phyloP scores from a whole-genome alignment of 2,113 vertebrate species.

The Ciconia boyciana region DNA sequence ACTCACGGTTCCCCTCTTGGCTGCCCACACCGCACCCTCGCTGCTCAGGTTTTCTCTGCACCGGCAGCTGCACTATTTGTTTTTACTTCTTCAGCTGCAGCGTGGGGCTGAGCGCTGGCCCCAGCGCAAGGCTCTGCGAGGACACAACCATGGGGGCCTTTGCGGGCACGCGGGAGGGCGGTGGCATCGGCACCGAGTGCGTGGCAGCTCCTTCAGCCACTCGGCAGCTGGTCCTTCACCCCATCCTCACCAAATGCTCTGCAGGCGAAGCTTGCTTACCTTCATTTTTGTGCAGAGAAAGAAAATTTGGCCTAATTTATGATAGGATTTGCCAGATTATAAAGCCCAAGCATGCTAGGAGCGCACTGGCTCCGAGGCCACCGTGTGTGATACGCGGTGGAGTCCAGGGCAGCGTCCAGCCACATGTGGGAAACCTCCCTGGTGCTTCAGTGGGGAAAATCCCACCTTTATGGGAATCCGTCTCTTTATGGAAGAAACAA shows the following conservation, averaged over 20 bases:
- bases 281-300: neutral
- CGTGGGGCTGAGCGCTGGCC: neutral
- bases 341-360: fast-evolving
- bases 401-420: neutral
- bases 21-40: neutral
- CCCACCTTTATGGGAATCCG: neutral
- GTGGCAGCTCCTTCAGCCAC: fast-evolving
- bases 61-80: too few relatives aligned
- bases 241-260: neutral
- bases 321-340: fast-evolving
- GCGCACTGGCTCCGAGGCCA: neutral
- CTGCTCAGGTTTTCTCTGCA: neutral
- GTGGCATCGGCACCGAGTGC: fast-evolving
- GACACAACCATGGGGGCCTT: fast-evolving
- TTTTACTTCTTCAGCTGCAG: neutral
- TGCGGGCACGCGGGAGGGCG: fast-evolving
- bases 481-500: neutral
- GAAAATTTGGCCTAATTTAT: neutral
- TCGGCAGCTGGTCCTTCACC: neutral
- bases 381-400: fast-evolving
- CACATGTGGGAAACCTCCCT: neutral
- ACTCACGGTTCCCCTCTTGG: neutral
- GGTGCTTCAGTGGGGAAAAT: neutral
- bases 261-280: neutral
- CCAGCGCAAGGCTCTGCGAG: neutral